Evolutionary conservation across 2,797 vertebrate genomes (phyloP).

Genomic region (Orientallactaga sibirica): DNA sequence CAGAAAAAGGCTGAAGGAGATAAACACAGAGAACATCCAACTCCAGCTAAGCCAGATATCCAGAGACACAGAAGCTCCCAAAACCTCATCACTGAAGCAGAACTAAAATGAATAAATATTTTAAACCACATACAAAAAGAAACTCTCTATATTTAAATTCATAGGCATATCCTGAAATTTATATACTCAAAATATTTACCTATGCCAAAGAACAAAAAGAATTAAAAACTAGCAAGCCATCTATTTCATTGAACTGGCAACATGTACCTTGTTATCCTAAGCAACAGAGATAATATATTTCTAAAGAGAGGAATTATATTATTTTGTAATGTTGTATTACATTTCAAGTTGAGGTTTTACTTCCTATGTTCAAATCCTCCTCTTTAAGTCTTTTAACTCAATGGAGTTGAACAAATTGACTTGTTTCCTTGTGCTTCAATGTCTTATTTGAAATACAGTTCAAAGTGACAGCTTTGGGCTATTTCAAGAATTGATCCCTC

Average conservation of each 20-base stretch:
- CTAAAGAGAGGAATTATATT: neutral
- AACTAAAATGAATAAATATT: slow-evolving; percentile 9
- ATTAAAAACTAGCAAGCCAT: neutral
- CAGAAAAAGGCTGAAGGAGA: no score
- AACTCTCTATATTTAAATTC: slow-evolving; percentile 28
- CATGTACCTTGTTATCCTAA: neutral
- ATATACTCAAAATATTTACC: neutral
- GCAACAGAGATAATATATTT: neutral
- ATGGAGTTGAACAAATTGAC: neutral
- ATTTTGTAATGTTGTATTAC: neutral
- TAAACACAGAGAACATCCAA: no score
- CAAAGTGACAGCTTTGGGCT: neutral
- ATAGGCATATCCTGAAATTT: neutral
- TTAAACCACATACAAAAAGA: neutral
- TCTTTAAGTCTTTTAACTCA: neutral
- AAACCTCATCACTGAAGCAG: no score
- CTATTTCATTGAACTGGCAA: neutral
- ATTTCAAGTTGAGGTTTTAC: neutral
- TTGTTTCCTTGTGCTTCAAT: neutral
- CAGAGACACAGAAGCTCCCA: no score
- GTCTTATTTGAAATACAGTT: neutral
- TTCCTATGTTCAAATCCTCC: neutral
- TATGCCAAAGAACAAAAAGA: neutral
- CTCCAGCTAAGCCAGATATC: no score
- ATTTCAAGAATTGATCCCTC: neutral